Base-by-base conservation (phyloP, 2,888 invertebrate genomes). In the Hydrotaea diabolus region DNA sequence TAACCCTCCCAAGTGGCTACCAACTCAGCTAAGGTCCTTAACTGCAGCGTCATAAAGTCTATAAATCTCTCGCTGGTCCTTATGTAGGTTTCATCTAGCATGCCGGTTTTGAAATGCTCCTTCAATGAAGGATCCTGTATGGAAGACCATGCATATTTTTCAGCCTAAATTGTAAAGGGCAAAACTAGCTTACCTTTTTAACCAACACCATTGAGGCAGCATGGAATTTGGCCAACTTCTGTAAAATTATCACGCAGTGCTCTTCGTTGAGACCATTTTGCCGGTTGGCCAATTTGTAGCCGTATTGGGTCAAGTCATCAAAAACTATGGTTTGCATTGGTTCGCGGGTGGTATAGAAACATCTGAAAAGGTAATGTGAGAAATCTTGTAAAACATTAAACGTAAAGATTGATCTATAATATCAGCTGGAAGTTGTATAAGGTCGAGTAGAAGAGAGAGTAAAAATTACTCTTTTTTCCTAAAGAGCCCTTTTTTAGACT, bases 171-270 rank as follows among this genome's bases (percentile, higher is more conserved):
- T n/a, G n/a, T 3, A 21, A 71, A 31, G 31, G 3, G 7, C 4
- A 21, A 71, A 46, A 15, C 21, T 17, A 49, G 86, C 88, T 88
- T 89, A 94, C 94, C 92, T 93, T 93, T 87, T 94, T 92, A 69
- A 91, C 92, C 80, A 94, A 87, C 46, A 93, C 91, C 83, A 94
- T 93, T 0, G 94, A 94, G 17, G 93, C 92, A 13, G 94, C 94
- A 88, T 94, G 94, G 87, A 94, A 93, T 86, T 91, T 92, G 2
- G 93, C 94, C 88, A 94, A 88, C 88, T 93, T 93, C 78, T 91
- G 90, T 0, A 94, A 87, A 9, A 94, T 93, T 46, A 93, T 86
- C 57, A 92, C 88, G 81, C 93, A 93, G 88, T 94, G 94, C 15
- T 92, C 90, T 87, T 93, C 91, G 89, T 94, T 94, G 36, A 94